Evolutionary conservation across 2,113 vertebrate species (phyloP).

Genomic region (Eretmodus cyanostictus): DNA sequence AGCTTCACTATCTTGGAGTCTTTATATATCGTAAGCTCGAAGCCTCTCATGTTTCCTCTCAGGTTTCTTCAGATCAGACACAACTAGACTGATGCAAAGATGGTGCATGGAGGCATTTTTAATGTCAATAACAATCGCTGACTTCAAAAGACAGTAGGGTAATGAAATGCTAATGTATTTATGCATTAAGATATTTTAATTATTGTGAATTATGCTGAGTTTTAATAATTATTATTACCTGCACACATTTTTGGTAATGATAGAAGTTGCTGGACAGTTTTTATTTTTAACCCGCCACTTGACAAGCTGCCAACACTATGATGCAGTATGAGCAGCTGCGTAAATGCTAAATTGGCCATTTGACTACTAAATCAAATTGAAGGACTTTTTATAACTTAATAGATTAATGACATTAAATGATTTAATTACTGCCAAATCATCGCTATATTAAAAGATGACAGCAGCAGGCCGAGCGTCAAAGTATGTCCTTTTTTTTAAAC

Average conservation of each 20-base stretch:
- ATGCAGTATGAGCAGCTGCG: not conserved
- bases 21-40: not conserved
- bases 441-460: not conserved
- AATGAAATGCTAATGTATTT: not conserved
- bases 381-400: not conserved
- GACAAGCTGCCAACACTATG: not conserved
- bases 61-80: not conserved
- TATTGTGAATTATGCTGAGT: not conserved
- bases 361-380: not conserved
- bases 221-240: not conserved
- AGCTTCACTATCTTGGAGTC: not conserved
- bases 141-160: not conserved
- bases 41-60: not conserved
- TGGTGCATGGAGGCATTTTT: not conserved
- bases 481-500: not conserved
- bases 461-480: not conserved
- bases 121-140: not conserved
- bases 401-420: not conserved
- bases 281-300: not conserved
- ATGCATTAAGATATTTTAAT: not conserved
- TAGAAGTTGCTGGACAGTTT: not conserved
- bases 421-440: not conserved
- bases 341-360: not conserved
- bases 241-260: not conserved
- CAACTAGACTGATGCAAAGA: not conserved